These are phyloP conservation scores for Rhaphigaster nebulosa DNA, from an alignment of 2,888 invertebrate genomes.

Conservation along the genomic window DNA sequence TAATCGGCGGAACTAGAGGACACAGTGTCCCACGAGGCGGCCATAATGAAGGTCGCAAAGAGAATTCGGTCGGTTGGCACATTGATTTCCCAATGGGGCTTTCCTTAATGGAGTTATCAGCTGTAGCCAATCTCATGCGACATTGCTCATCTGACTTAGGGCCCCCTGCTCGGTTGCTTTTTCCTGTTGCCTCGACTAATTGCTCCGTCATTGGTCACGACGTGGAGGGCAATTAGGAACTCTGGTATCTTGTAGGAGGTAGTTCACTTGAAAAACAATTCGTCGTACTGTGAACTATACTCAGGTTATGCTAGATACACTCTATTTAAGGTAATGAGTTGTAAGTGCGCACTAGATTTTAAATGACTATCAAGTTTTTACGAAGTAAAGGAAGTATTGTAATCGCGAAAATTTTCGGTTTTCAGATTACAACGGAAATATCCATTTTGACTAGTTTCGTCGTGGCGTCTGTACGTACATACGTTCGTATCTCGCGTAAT, in stretches of 20 bases:
- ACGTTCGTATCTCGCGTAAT: too few relatives aligned
- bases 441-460: too few relatives aligned
- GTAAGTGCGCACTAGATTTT: too few relatives aligned
- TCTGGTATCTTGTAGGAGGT: neutral
- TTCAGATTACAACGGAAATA: too few relatives aligned
- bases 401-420: too few relatives aligned
- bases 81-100: conserved; percentile 22
- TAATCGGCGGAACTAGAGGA: neutral
- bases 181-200: neutral
- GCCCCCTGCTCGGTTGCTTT: neutral
- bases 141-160: conserved; percentile 23
- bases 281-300: neutral
- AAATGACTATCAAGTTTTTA: too few relatives aligned
- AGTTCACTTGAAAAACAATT: neutral
- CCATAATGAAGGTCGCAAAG: neutral
- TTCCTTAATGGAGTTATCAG: conserved; percentile 11
- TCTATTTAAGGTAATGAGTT: too few relatives aligned
- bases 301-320: too few relatives aligned
- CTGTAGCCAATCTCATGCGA: neutral
- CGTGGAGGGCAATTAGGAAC: neutral
- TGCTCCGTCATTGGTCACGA: neutral
- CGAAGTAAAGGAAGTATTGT: too few relatives aligned
- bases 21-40: neutral
- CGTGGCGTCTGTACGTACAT: too few relatives aligned
- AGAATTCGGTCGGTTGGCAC: neutral